These are phyloP conservation scores for Amblyjoppa fuscipennis DNA, from an alignment of 2,888 invertebrate species.

Conservation along the genomic window DNA sequence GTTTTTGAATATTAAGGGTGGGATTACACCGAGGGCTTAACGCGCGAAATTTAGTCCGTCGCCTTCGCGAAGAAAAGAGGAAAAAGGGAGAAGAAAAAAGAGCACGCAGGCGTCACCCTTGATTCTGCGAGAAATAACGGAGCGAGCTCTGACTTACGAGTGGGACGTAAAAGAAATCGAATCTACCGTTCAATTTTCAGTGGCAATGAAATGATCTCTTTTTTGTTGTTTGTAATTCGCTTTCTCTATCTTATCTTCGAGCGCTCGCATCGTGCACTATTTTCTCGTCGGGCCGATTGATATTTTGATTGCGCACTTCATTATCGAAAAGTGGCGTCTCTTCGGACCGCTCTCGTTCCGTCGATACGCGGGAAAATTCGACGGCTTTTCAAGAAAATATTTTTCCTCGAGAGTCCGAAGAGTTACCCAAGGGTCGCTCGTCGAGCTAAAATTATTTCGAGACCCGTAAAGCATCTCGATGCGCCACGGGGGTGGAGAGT, in stretches of 20 bases:
- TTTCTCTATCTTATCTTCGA: slow-evolving; percentile 5
- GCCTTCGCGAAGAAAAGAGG: slow-evolving; percentile 63
- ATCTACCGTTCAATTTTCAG: slow-evolving; percentile 9
- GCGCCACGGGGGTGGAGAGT: neutral
- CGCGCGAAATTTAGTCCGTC: slow-evolving; percentile 84
- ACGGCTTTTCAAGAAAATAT: neutral
- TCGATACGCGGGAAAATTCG: slow-evolving; percentile 10
- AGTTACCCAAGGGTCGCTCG: slow-evolving; percentile 1
- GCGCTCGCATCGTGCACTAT: neutral
- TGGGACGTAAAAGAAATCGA: neutral
- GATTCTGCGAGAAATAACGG: slow-evolving; percentile 61
- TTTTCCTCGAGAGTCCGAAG: slow-evolving; percentile 13
- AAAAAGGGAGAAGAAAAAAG: slow-evolving; percentile 5
- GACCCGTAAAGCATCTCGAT: neutral
- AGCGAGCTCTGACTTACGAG: slow-evolving; percentile 35
- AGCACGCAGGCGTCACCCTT: slow-evolving; percentile 15
- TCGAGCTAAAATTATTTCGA: slow-evolving; percentile 30
- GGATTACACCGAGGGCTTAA: slow-evolving; percentile 85
- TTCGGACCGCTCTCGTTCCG: slow-evolving; percentile 15
- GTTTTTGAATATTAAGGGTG: slow-evolving; percentile 85
- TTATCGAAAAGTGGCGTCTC: slow-evolving; percentile 10
- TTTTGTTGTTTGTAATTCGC: neutral
- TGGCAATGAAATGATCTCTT: neutral
- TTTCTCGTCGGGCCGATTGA: neutral
- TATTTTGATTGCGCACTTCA: slow-evolving; percentile 17